These are phyloP conservation scores for Zootermopsis nevadensis DNA, from an alignment of 2,888 invertebrate genomes.

Conservation along the genomic window DNA sequence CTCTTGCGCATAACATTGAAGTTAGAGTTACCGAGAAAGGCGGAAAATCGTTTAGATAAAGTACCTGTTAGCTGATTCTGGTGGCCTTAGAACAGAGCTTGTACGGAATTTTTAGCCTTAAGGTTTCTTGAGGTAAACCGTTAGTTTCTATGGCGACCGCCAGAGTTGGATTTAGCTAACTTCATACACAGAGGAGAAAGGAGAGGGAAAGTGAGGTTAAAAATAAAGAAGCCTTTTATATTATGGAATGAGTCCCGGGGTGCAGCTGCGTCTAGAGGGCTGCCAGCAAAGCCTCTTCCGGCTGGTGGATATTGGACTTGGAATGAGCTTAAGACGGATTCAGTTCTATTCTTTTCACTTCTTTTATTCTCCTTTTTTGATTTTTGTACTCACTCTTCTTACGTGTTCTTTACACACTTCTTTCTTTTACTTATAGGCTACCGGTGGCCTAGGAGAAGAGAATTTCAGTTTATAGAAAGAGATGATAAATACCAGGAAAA, in stretches of 20 bases:
- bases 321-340: not conserved
- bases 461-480: not conserved
- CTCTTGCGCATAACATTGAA: not conserved
- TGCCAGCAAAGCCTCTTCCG: not conserved
- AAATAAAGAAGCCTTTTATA: not conserved
- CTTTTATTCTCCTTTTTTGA: too few relatives aligned
- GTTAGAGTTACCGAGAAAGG: not conserved
- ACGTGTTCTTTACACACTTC: not conserved
- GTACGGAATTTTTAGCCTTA: not conserved
- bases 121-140: constrained; percentile 16
- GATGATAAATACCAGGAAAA: not conserved
- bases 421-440: not conserved
- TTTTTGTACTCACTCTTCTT: not conserved
- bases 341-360: not conserved
- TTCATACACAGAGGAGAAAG: not conserved
- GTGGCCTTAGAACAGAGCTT: constrained; percentile 1
- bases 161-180: not conserved
- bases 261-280: not conserved
- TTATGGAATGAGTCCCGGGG: not conserved
- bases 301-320: not conserved
- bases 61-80: not conserved
- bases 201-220: not conserved
- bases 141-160: not conserved
- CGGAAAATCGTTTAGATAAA: constrained; percentile 6
- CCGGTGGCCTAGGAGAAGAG: not conserved